A percentile compares a stretch with the other conserved stretches of the same genome.
Conservation (phyloP, 1,140 invertebrate genomes). For the Tetramorium simillimum region DNA sequence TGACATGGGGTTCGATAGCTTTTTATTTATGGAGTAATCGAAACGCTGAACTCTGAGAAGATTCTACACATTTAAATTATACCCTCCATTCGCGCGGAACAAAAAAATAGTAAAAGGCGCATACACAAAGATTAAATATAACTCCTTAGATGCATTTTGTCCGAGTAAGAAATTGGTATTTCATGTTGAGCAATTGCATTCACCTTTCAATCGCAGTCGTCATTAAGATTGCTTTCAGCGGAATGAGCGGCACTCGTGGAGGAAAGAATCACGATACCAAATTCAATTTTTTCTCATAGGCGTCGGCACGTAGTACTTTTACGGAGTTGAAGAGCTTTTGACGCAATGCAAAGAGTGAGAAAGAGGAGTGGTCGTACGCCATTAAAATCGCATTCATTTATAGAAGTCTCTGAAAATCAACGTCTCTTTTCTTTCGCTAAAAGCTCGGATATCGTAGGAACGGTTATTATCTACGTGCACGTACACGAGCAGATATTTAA, state of each 20-base stretch:
- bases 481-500: background rate
- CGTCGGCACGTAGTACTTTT: background rate
- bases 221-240: constrained; percentile 44
- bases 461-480: background rate
- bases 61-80: background rate
- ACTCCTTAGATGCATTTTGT: background rate
- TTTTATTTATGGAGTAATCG: constrained; percentile 1
- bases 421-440: constrained; percentile 27
- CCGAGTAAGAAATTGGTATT: constrained; percentile 3
- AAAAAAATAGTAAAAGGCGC: background rate
- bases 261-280: constrained; percentile 18
- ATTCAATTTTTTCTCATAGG: constrained; percentile 41
- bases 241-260: constrained; percentile 20
- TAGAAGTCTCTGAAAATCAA: constrained; percentile 35
- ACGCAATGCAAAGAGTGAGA: constrained; percentile 18
- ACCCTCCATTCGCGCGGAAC: background rate
- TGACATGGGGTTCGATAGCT: constrained; percentile 41
- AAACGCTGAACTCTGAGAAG: background rate
- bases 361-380: constrained; percentile 20
- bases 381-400: constrained; percentile 71
- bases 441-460: background rate
- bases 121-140: background rate
- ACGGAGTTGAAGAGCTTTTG: constrained; percentile 43
- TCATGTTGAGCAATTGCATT: constrained; percentile 28
- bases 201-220: constrained; percentile 35